phyloP scores from a whole-genome alignment of 1,140 invertebrate species.

The Drosophila navojoa region DNA sequence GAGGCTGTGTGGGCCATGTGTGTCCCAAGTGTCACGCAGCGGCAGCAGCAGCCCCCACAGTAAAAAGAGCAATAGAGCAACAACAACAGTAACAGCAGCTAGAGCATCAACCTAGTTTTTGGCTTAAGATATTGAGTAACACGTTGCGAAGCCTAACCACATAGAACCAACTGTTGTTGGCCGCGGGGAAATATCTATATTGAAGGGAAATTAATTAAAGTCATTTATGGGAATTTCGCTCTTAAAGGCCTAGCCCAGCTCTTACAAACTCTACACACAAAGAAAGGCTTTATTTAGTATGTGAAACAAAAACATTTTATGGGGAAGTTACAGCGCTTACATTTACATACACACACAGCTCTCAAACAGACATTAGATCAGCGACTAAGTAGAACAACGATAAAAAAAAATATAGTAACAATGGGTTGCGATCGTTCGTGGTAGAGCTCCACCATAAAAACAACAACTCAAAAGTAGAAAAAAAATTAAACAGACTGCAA shows the following conservation, averaged over 20 bases:
- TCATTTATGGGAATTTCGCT: background rate
- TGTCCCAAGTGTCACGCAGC: constrained; percentile 69
- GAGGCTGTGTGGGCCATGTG: constrained; percentile 70
- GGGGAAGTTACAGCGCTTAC: constrained; percentile 64
- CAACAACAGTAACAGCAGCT: constrained; percentile 17
- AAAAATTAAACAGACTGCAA: constrained; percentile 76
- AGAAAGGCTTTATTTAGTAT: constrained; percentile 1
- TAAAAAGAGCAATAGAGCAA: constrained; percentile 30
- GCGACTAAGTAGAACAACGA: constrained; percentile 70
- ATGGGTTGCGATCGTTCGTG: constrained; percentile 61
- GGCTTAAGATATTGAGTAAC: constrained; percentile 69
- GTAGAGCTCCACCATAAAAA: constrained; percentile 68
- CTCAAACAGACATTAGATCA: constrained; percentile 49
- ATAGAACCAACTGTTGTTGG: constrained; percentile 4
- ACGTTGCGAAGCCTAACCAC: constrained; percentile 38
- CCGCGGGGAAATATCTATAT: background rate
- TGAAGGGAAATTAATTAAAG: background rate
- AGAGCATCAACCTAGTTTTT: constrained; percentile 65
- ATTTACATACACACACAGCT: constrained; percentile 19
- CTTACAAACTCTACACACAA: background rate
- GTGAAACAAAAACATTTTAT: constrained; percentile 5
- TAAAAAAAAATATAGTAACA: constrained; percentile 53
- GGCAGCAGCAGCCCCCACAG: constrained; percentile 38
- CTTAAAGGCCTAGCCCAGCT: background rate
- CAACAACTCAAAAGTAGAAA: constrained; percentile 72